phyloP scores from a whole-genome alignment of 1,140 invertebrate species.

The Lepidurus arcticus region DNA sequence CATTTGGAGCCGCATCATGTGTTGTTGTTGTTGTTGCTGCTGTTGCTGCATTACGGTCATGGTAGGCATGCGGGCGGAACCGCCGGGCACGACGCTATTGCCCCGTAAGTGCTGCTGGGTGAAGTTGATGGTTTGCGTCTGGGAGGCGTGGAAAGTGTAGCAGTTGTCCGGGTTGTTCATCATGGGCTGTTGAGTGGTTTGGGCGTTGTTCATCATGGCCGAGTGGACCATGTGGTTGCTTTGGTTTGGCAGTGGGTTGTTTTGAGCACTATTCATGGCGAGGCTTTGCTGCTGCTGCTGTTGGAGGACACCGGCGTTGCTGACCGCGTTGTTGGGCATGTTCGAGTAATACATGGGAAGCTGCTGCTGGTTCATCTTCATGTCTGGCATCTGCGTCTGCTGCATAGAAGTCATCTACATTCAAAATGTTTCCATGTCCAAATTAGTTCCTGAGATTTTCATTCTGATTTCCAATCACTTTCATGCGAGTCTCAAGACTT shows the following conservation, averaged over 20 bases:
- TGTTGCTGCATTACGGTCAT: constrained; percentile 45
- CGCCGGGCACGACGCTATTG: neutral
- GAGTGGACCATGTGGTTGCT: constrained; percentile 12
- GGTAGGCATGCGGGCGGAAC: constrained; percentile 36
- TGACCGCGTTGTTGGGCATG: constrained; percentile 27
- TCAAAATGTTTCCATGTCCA: neutral
- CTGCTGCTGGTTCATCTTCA: constrained; percentile 28
- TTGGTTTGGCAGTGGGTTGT: constrained; percentile 21
- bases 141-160: constrained; percentile 54
- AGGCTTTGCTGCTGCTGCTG: constrained; percentile 9
- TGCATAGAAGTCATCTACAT: constrained; percentile 29
- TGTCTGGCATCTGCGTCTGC: constrained; percentile 32
- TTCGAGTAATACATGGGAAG: constrained; percentile 14
- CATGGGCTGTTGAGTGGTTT: constrained; percentile 40
- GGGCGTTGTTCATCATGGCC: constrained; percentile 28
- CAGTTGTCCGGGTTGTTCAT: constrained; percentile 55
- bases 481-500: too few species aligned
- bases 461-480: too few species aligned
- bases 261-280: constrained; percentile 14
- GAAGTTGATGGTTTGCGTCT: constrained; percentile 76
- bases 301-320: constrained; percentile 23
- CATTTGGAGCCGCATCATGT: constrained; percentile 34
- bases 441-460: too few species aligned
- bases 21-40: constrained; percentile 44
- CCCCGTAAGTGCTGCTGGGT: constrained; percentile 59